Evolutionary conservation across 1,140 invertebrate genomes (phyloP).

Genomic region (Caenorhabditis remanei): DNA sequence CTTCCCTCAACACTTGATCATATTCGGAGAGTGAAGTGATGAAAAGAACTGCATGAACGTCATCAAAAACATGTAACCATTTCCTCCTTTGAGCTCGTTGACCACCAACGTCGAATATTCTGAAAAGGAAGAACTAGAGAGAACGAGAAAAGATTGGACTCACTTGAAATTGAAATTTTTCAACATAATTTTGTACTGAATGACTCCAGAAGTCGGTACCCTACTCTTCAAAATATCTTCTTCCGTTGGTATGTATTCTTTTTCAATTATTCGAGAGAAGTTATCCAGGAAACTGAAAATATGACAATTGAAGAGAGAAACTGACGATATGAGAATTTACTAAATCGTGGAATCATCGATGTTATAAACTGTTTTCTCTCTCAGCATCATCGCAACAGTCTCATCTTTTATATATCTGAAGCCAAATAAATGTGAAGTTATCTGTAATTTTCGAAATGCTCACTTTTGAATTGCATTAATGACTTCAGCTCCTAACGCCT

Average conservation of each 20-base stretch:
- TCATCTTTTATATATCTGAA: slow-evolving; percentile 10
- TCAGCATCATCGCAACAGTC: slow-evolving; percentile 12
- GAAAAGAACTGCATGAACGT: slow-evolving; percentile 79
- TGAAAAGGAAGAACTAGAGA: slow-evolving; percentile 77
- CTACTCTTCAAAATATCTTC: slow-evolving; percentile 96
- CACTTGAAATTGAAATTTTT: slow-evolving; percentile 73
- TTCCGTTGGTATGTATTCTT: slow-evolving; percentile 93
- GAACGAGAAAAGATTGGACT: not conserved
- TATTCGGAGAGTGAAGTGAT: slow-evolving; percentile 79
- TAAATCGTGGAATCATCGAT: slow-evolving; percentile 16
- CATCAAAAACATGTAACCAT: slow-evolving; percentile 79
- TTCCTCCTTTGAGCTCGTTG: slow-evolving; percentile 75
- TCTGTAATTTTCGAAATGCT: no score
- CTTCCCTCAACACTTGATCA: slow-evolving; percentile 80
- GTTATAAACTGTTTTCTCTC: slow-evolving; percentile 29
- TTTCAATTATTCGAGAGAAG: slow-evolving; percentile 91
- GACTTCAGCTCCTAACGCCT: not conserved
- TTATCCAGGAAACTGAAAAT: slow-evolving; percentile 90
- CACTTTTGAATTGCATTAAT: slow-evolving; percentile 38
- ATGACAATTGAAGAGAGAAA: not conserved
- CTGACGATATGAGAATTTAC: not conserved
- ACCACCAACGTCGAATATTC: slow-evolving; percentile 97
- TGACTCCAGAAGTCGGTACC: slow-evolving; percentile 88
- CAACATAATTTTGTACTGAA: slow-evolving; percentile 77
- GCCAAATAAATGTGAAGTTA: no score